These are phyloP conservation scores for Napeogenes sylphis DNA, from an alignment of 2,888 invertebrate species.

Conservation along the genomic window DNA sequence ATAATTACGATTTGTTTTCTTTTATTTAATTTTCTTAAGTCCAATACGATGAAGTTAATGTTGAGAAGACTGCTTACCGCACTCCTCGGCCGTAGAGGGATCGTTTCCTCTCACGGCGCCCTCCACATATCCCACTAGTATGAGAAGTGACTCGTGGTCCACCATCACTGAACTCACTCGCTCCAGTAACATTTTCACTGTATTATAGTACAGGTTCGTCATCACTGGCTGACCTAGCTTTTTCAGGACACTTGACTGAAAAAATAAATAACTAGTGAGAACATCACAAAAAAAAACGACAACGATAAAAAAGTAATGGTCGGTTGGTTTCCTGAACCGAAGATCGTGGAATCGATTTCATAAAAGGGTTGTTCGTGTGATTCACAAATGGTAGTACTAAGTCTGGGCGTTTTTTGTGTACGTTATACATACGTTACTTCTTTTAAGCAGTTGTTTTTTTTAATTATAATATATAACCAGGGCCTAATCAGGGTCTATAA, in stretches of 20 bases:
- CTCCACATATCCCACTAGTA: constrained; percentile 81
- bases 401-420: too few relatives aligned
- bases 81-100: constrained; percentile 61
- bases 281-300: too few relatives aligned
- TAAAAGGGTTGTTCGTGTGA: too few relatives aligned
- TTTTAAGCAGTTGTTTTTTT: too few relatives aligned
- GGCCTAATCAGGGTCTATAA: constrained; percentile 28
- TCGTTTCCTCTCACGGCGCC: constrained; percentile 81
- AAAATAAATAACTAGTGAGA: constrained; percentile 23
- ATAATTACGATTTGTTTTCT: not conserved
- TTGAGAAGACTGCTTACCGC: constrained; percentile 48
- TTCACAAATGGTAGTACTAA: too few relatives aligned
- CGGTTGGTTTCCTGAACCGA: too few relatives aligned
- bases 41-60: not conserved
- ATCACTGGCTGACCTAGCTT: constrained; percentile 96
- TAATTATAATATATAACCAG: too few relatives aligned
- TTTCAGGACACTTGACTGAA: constrained; percentile 87
- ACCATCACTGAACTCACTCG: constrained; percentile 97
- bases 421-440: too few relatives aligned
- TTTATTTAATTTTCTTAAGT: not conserved
- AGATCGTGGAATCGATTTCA: too few relatives aligned
- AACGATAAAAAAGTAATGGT: too few relatives aligned
- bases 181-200: constrained; percentile 96
- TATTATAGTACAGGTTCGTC: constrained; percentile 97
- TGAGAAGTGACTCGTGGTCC: constrained; percentile 90